Base-by-base conservation (phyloP, 2,113 vertebrate genomes). In the Pomatorhinus ruficollis region DNA sequence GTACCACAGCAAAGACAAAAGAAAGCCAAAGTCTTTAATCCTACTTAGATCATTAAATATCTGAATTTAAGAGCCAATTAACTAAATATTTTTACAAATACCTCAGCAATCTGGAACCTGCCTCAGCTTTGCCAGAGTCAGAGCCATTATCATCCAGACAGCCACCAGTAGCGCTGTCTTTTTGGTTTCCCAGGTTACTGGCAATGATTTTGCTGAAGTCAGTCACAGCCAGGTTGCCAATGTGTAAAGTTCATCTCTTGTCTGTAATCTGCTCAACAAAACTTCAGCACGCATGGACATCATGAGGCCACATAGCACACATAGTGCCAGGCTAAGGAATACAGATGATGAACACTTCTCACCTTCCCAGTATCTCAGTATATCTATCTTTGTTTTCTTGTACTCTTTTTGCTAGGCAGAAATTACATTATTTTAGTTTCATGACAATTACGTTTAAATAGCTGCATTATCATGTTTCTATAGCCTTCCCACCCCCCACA, bases 201-300 rank as follows among this genome's bases (percentile, higher is more conserved):
- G 33, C 28, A 65, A 15, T 25, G 22, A 61, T 77, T 92, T 76
- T 72, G 27, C 33, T 64, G 61, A 90, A 64, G 53, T 52, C 24
- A 52, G 64, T n/a, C 57, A 44, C 0, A 0, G 30, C 1, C 56
- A 65, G 15, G 79, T 90, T 80, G 70, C 59, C 2, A 0, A 42
- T n/a, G 16, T 31, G 30, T 19, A 61, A 87, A 88, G 50, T 93
- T 83, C 69, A 7, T 57, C 25, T 50, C n/a, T 49, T 56, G 12
- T 63, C 39, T 81, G 42, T 33, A 74, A 77, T 4, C 2, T 2
- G 18, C 74, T 65, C 20, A 81, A 35, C 23, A 83, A 77, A 86
- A 47, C 35, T 86, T 90, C 68, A 77, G 44, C n/a, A 57, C 23
- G 23, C 25, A 12, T 27, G 59, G n/a, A 30, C 75, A 5, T 56